Evolutionary conservation across 1,140 invertebrate species (phyloP).

Genomic region (Drosophila azteca): DNA sequence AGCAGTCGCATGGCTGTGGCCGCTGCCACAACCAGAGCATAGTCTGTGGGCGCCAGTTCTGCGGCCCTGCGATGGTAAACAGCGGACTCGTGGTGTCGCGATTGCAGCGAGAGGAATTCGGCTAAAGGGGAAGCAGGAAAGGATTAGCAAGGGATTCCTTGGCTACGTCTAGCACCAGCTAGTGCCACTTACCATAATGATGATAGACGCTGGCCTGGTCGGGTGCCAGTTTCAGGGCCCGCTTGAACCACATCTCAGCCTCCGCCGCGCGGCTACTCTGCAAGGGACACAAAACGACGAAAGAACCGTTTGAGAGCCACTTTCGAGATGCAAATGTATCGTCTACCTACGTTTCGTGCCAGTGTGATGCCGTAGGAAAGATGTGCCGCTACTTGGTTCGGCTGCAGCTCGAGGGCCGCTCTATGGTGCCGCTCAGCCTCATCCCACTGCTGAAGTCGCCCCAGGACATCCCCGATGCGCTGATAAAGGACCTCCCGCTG

Average conservation of each 20-base stretch:
- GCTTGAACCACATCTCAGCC: conserved; percentile 95
- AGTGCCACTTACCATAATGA: conserved; percentile 90
- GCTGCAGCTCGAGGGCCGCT: conserved; percentile 91
- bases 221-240: conserved; percentile 92
- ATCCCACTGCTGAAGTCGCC: conserved; percentile 90
- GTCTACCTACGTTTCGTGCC: conserved; percentile 91
- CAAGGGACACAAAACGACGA: not conserved
- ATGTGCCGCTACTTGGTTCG: conserved; percentile 94
- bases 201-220: conserved; percentile 92
- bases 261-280: conserved; percentile 92
- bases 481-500: conserved; percentile 87
- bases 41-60: conserved; percentile 90
- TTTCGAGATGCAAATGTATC: not conserved
- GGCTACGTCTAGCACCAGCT: too few species aligned
- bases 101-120: conserved; percentile 92
- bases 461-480: conserved; percentile 90
- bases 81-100: conserved; percentile 91
- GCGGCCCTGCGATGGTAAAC: conserved; percentile 90
- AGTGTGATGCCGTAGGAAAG: conserved; percentile 95
- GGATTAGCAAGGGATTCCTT: not conserved
- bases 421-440: conserved; percentile 94
- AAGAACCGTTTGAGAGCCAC: not conserved
- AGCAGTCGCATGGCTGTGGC: conserved; percentile 93
- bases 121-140: conserved; percentile 85
- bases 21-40: conserved; percentile 92